phyloP scores from a whole-genome alignment of 2,888 invertebrate genomes.

The Trichopoda pennipes region DNA sequence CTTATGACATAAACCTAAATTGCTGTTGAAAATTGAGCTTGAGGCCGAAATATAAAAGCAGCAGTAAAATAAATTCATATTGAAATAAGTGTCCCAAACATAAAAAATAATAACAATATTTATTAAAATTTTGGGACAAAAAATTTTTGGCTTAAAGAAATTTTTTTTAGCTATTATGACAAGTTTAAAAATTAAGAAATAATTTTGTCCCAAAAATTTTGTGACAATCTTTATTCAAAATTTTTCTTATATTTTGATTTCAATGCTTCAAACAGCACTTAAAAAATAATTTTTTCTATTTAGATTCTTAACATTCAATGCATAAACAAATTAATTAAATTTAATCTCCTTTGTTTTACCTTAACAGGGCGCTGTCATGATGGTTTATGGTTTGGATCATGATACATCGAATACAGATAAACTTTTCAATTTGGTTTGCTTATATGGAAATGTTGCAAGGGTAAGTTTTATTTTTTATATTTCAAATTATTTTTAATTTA shows the following conservation, averaged over 20 bases:
- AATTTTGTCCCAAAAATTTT: too few relatives aligned
- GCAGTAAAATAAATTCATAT: too few relatives aligned
- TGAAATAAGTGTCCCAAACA: too few relatives aligned
- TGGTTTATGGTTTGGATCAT: conserved; percentile 98
- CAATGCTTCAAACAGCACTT: background rate
- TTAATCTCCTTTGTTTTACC: conserved; percentile 15
- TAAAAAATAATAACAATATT: background rate
- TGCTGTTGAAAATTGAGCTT: too few relatives aligned
- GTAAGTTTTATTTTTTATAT: conserved; percentile 83
- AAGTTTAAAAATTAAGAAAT: too few relatives aligned
- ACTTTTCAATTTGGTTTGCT: conserved; percentile 98
- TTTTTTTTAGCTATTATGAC: too few relatives aligned
- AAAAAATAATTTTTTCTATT: background rate
- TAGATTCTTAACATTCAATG: background rate
- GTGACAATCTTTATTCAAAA: too few relatives aligned
- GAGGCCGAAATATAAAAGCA: too few relatives aligned
- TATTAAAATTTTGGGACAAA: background rate
- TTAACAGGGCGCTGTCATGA: conserved; percentile 93
- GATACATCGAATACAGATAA: conserved; percentile 97
- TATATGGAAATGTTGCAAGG: conserved; percentile 98
- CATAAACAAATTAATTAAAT: background rate
- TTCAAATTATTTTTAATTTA: background rate
- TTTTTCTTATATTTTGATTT: too few relatives aligned
- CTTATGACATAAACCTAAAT: too few relatives aligned
- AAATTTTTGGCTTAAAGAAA: background rate